Evolutionary conservation across 2,888 invertebrate genomes (phyloP).

Genomic region (Meloe dianella): DNA sequence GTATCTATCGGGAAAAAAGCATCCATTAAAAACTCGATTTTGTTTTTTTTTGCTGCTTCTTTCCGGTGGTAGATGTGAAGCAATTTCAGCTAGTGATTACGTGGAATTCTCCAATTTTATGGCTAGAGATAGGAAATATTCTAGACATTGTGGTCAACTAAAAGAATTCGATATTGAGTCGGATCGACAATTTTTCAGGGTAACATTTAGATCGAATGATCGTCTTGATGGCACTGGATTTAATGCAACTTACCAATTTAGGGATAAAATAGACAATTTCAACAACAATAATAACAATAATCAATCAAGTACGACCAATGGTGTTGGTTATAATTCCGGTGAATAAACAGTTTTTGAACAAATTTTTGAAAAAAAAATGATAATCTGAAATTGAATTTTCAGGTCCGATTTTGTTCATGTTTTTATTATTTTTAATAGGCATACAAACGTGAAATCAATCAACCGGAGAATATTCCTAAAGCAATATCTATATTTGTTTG

Average conservation of each 20-base stretch:
- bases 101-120: conserved; percentile 96
- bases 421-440: conserved; percentile 18
- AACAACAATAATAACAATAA: conserved; percentile 58
- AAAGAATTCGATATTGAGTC: conserved; percentile 83
- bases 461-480: conserved; percentile 19
- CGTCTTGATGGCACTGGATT: conserved; percentile 94
- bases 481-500: conserved; percentile 24
- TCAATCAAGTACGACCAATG: conserved; percentile 40
- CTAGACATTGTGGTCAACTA: conserved; percentile 86
- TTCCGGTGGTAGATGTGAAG: conserved; percentile 76
- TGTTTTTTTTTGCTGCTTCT: neutral
- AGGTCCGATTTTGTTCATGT: conserved; percentile 18
- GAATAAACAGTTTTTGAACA: neutral
- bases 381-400: neutral
- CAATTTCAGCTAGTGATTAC: conserved; percentile 90
- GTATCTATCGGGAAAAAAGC: conserved; percentile 54
- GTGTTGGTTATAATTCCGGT: neutral
- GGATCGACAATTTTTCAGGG: conserved; percentile 91
- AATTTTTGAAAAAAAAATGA: neutral
- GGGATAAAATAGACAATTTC: conserved; percentile 70
- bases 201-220: conserved; percentile 93
- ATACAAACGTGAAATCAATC: conserved; percentile 19
- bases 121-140: conserved; percentile 87
- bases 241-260: conserved; percentile 88
- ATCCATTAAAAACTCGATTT: conserved; percentile 2